Percentiles rank a stretch among this genome's conserved stretches.
Conservation (phyloP, 92 coral and sea anemone genomes). For the Pocillopora meandrina region DNA sequence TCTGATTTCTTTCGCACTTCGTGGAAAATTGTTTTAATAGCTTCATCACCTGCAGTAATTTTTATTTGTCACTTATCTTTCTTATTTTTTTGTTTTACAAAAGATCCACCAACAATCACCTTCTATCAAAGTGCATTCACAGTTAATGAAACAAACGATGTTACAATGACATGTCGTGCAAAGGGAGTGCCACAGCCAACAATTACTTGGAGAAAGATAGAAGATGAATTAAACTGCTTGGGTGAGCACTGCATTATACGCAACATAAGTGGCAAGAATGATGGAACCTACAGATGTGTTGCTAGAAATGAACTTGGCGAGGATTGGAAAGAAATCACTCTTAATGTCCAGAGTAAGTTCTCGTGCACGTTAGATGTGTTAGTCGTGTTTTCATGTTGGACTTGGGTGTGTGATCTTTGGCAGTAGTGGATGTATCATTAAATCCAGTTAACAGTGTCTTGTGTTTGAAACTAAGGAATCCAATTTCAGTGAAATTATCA, state of each 20-base stretch:
- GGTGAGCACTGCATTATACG: slow-evolving; percentile 43
- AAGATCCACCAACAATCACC: slow-evolving; percentile 59
- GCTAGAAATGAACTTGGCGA: slow-evolving; percentile 60
- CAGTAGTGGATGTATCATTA: too few relatives aligned
- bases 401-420: too few relatives aligned
- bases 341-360: slow-evolving; percentile 66
- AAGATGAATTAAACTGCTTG: neutral
- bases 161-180: slow-evolving; percentile 58
- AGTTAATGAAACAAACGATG: slow-evolving; percentile 56
- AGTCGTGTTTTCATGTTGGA: too few relatives aligned
- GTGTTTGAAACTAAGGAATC: too few relatives aligned
- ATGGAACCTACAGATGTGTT: slow-evolving; percentile 60
- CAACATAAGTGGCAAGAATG: slow-evolving; percentile 52
- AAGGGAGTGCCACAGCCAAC: slow-evolving; percentile 72
- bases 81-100: neutral
- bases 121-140: slow-evolving; percentile 1
- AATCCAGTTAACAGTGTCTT: too few relatives aligned
- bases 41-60: too few relatives aligned
- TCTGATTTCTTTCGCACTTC: too few relatives aligned
- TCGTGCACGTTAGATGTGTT: neutral
- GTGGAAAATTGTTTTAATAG: too few relatives aligned
- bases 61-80: neutral
- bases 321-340: slow-evolving; percentile 28
- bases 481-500: too few relatives aligned
- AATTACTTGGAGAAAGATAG: slow-evolving; percentile 61